Evolutionary conservation across 2,888 invertebrate species (phyloP).

Genomic region (Macaria liturata): DNA sequence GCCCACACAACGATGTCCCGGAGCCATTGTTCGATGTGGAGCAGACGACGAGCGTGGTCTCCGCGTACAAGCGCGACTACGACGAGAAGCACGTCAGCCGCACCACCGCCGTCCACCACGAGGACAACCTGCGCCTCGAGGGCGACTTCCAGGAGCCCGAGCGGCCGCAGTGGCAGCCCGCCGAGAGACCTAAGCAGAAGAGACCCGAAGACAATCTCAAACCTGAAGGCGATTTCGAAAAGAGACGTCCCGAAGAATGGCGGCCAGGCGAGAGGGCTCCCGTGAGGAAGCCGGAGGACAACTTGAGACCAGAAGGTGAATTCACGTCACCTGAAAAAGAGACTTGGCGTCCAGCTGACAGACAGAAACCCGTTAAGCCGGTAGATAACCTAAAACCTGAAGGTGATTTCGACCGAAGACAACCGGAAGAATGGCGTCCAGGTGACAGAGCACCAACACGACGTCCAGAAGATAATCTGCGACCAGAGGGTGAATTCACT

Average conservation of each 20-base stretch:
- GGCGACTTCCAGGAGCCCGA: slow-evolving; percentile 85
- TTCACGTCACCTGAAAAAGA: slow-evolving; percentile 45
- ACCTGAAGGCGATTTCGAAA: slow-evolving; percentile 82
- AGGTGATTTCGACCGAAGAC: slow-evolving; percentile 65
- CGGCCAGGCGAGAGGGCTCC: slow-evolving; percentile 75
- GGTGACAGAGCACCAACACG: slow-evolving; percentile 65
- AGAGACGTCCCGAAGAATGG: slow-evolving; percentile 67
- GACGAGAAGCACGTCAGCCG: slow-evolving; percentile 86
- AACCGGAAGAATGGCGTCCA: slow-evolving; percentile 55
- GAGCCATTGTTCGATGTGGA: slow-evolving; percentile 84
- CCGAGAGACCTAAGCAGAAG: slow-evolving; percentile 82
- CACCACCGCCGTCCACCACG: slow-evolving; percentile 83
- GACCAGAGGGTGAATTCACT: slow-evolving; percentile 54
- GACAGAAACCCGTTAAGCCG: slow-evolving; percentile 54
- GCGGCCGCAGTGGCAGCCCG: slow-evolving; percentile 77
- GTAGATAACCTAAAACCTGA: slow-evolving; percentile 76
- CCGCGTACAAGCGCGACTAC: slow-evolving; percentile 86
- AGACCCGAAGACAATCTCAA: slow-evolving; percentile 84
- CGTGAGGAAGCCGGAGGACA: slow-evolving; percentile 74
- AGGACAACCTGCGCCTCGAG: slow-evolving; percentile 88
- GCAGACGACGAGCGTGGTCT: slow-evolving; percentile 81
- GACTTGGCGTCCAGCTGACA: slow-evolving; percentile 67
- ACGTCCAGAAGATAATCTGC: slow-evolving; percentile 78
- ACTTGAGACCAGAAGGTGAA: slow-evolving; percentile 73
- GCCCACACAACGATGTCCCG: slow-evolving; percentile 88